These are phyloP conservation scores for Heterohyrax brucei DNA, from an alignment of 2,797 vertebrate species.

Conservation along the genomic window DNA sequence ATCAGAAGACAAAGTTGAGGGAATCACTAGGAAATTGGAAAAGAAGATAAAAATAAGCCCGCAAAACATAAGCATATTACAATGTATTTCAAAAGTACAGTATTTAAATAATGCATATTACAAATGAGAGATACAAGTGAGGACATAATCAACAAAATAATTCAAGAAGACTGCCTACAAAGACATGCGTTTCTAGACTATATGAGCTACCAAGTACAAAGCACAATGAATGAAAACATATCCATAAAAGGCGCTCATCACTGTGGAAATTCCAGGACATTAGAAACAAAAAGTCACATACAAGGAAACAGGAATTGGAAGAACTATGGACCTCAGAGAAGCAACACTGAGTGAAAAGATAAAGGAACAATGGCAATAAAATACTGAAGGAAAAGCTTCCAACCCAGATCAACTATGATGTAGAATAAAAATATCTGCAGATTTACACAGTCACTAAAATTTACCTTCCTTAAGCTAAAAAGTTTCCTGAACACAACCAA, in stretches of 20 bases:
- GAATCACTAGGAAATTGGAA: slow-evolving; percentile 21
- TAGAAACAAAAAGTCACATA: slow-evolving; percentile 34
- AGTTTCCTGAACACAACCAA: too few relatives aligned
- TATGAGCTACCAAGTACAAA: not conserved
- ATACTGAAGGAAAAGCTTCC: slow-evolving; percentile 39
- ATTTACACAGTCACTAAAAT: slow-evolving; percentile 5
- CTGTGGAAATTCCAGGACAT: slow-evolving; percentile 2
- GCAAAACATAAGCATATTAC: not conserved
- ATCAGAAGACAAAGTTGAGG: not conserved
- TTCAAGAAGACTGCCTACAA: not conserved
- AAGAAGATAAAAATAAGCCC: not conserved
- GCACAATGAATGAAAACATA: not conserved
- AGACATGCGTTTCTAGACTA: not conserved
- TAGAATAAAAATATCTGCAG: slow-evolving; percentile 4
- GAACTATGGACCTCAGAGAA: not conserved
- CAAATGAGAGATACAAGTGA: not conserved
- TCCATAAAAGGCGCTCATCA: not conserved
- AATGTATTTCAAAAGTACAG: not conserved
- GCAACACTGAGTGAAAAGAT: not conserved
- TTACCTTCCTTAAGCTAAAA: not conserved
- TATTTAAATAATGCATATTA: not conserved
- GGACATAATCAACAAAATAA: slow-evolving; percentile 7
- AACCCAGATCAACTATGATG: not conserved
- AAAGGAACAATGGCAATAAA: not conserved
- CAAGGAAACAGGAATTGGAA: slow-evolving; percentile 35